phyloP scores from a whole-genome alignment of 2,888 invertebrate genomes.

The Tricholauxania praeusta region DNA sequence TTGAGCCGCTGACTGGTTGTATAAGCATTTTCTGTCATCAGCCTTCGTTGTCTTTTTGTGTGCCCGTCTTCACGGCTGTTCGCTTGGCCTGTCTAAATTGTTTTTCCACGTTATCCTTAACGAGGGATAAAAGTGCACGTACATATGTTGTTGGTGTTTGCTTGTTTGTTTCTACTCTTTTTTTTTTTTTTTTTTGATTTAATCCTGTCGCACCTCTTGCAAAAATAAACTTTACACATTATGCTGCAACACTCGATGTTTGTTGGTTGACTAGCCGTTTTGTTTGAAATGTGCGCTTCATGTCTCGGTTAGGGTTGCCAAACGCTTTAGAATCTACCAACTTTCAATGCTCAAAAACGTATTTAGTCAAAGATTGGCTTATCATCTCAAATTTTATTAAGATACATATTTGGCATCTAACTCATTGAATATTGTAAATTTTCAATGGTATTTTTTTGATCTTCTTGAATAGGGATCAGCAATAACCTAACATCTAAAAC shows the following conservation, averaged over 20 bases:
- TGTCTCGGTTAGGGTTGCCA: no score
- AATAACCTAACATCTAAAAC: no score
- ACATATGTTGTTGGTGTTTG: slow-evolving; percentile 9
- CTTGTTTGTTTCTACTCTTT: neutral
- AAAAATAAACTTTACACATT: slow-evolving; percentile 16
- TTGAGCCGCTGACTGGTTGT: slow-evolving; percentile 23
- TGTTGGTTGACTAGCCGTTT: neutral
- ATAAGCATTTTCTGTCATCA: slow-evolving; percentile 30
- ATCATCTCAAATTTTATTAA: neutral
- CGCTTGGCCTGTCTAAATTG: slow-evolving; percentile 20
- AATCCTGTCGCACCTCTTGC: slow-evolving; percentile 18
- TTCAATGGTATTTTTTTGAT: no score
- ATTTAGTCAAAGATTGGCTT: no score
- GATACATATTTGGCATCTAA: no score
- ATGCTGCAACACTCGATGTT: slow-evolving; percentile 14
- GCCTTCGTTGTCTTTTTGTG: slow-evolving; percentile 4
- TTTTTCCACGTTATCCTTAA: slow-evolving; percentile 6
- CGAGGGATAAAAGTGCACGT: neutral
- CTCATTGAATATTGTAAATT: no score
- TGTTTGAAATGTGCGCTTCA: slow-evolving; percentile 20
- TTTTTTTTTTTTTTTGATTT: neutral
- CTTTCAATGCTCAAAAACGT: no score
- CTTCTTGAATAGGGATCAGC: no score
- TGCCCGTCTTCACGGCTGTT: neutral
- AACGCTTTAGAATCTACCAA: no score